Conservation (phyloP, 2,888 invertebrate species). For the Augiades crinisus region DNA sequence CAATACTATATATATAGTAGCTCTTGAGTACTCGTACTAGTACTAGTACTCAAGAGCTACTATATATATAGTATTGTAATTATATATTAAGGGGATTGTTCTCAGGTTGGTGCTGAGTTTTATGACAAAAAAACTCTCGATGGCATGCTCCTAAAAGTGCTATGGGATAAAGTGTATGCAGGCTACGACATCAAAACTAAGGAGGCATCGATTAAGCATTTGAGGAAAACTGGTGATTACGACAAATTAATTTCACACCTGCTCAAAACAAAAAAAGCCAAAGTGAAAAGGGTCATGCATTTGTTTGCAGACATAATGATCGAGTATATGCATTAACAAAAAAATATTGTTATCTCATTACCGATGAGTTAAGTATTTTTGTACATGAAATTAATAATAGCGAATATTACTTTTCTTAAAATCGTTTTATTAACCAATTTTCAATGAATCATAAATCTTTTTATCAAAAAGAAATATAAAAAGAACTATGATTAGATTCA, state of each 20-base stretch:
- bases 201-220: constrained; percentile 53
- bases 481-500: background rate
- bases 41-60: background rate
- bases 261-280: constrained; percentile 53
- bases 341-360: too few relatives aligned
- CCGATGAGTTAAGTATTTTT: constrained; percentile 6
- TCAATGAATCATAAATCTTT: too few relatives aligned
- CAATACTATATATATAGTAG: background rate
- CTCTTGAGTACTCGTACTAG: too few relatives aligned
- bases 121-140: constrained; percentile 58
- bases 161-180: constrained; percentile 64
- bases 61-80: background rate
- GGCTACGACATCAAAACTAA: constrained; percentile 51
- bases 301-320: constrained; percentile 58
- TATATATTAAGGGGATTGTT: background rate
- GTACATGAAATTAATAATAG: constrained; percentile 6
- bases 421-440: background rate
- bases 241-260: constrained; percentile 52
- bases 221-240: constrained; percentile 54
- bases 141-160: constrained; percentile 59
- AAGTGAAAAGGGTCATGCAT: constrained; percentile 50
- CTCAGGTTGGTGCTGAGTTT: background rate
- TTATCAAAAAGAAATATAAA: too few relatives aligned
- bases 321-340: constrained; percentile 37
- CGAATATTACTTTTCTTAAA: background rate